These are phyloP conservation scores for Bucco capensis DNA, from an alignment of 2,113 vertebrate species.

Conservation along the genomic window DNA sequence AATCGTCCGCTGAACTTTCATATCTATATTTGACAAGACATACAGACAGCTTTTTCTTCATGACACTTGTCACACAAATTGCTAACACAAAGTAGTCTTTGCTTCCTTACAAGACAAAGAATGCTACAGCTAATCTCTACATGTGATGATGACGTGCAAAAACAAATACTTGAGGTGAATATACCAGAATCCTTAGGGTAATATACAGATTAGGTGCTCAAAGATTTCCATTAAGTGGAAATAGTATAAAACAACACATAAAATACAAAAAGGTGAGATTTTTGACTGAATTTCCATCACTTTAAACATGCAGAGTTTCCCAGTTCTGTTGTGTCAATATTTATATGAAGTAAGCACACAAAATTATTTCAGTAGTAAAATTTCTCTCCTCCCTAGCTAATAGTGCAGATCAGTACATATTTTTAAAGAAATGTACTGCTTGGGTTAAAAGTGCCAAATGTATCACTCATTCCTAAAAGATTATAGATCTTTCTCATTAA, in stretches of 20 bases:
- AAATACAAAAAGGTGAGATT: background rate
- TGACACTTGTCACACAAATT: background rate
- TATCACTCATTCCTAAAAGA: background rate
- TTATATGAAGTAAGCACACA: background rate
- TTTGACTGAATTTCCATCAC: background rate
- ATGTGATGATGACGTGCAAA: background rate
- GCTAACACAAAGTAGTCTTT: background rate
- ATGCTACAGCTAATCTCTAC: background rate
- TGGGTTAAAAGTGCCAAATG: background rate
- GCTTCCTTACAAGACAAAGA: background rate
- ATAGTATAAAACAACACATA: background rate
- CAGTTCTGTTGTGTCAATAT: background rate
- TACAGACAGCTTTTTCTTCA: background rate
- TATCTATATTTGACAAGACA: background rate
- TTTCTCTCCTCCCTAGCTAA: background rate
- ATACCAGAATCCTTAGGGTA: background rate
- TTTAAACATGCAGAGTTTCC: background rate
- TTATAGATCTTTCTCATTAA: slow-evolving; percentile 21
- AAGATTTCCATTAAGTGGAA: background rate
- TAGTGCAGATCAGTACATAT: background rate
- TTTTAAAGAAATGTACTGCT: background rate
- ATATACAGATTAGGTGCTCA: background rate
- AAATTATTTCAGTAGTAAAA: background rate
- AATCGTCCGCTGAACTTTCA: background rate
- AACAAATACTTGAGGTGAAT: background rate